These are phyloP conservation scores for Ectropis grisescens DNA, from an alignment of 1,140 invertebrate genomes.

Conservation along the genomic window DNA sequence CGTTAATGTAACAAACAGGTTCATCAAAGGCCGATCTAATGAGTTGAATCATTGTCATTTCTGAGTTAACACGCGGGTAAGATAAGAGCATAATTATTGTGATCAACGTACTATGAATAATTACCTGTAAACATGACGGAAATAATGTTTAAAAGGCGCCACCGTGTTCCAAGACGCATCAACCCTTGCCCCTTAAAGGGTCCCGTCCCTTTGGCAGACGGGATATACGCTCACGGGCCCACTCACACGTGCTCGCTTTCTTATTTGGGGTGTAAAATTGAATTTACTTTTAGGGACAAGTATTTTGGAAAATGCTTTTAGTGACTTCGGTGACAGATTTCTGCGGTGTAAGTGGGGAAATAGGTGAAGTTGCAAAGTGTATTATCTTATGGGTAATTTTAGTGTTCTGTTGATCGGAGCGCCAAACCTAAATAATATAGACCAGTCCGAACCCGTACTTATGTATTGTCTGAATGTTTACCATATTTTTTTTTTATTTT, in stretches of 20 bases:
- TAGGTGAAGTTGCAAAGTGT: too few relatives aligned
- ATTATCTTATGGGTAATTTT: too few relatives aligned
- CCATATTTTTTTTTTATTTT: too few relatives aligned
- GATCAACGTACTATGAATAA: conserved; percentile 38
- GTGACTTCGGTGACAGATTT: conserved; percentile 11
- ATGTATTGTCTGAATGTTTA: too few relatives aligned
- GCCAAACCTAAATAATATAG: too few relatives aligned
- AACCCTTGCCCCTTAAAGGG: conserved; percentile 18
- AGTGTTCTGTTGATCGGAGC: too few relatives aligned
- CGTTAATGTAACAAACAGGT: too few relatives aligned
- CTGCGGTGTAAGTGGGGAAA: too few relatives aligned
- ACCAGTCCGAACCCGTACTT: too few relatives aligned
- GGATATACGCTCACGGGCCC: conserved; percentile 1
- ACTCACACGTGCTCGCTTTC: too few relatives aligned
- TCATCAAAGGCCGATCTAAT: too few relatives aligned
- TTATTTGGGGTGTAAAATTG: conserved; percentile 43
- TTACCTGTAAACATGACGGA: conserved; percentile 27
- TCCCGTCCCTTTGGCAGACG: conserved; percentile 8
- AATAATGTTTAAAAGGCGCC: conserved; percentile 35
- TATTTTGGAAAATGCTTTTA: conserved; percentile 35
- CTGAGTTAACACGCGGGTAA: not conserved
- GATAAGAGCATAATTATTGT: conserved; percentile 16
- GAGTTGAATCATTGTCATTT: too few relatives aligned
- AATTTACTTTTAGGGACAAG: conserved; percentile 29
- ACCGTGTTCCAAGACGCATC: conserved; percentile 21